Conservation (phyloP, 2,797 vertebrate genomes). For the Cossypha niveicapilla region DNA sequence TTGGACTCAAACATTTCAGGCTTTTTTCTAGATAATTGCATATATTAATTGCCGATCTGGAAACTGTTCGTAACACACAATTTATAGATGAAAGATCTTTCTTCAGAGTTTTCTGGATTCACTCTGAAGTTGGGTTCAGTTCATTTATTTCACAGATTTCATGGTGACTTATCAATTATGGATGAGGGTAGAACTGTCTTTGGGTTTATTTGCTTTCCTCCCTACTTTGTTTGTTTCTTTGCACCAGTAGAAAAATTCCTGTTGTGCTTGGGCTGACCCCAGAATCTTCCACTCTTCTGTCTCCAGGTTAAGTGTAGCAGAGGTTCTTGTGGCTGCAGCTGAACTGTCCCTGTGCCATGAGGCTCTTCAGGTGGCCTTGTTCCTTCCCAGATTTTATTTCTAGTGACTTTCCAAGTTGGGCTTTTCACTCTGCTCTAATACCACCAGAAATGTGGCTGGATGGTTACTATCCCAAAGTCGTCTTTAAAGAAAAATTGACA, state of each 20-base stretch:
- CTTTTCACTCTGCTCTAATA: not conserved
- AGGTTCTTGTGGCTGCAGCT: not conserved
- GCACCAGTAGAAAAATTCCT: not conserved
- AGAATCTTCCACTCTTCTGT: not conserved
- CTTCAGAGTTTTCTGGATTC: not conserved
- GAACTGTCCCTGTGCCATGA: not conserved
- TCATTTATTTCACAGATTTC: not conserved
- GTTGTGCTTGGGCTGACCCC: not conserved
- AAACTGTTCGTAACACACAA: not conserved
- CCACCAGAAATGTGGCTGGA: not conserved
- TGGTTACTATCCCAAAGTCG: accelerated
- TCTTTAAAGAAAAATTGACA: not conserved
- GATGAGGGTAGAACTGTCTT: not conserved
- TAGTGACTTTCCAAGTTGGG: not conserved
- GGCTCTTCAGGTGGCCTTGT: not conserved
- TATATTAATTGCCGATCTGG: accelerated
- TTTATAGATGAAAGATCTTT: not conserved
- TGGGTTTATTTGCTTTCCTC: not conserved
- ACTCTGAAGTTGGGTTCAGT: accelerated
- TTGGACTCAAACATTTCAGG: not conserved
- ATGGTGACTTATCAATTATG: not conserved
- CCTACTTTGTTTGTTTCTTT: not conserved
- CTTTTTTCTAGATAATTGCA: not conserved
- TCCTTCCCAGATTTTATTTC: not conserved
- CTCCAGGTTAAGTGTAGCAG: not conserved